Evolutionary conservation across 1,140 invertebrate species (phyloP).

Genomic region (Hesperophylax magnus): DNA sequence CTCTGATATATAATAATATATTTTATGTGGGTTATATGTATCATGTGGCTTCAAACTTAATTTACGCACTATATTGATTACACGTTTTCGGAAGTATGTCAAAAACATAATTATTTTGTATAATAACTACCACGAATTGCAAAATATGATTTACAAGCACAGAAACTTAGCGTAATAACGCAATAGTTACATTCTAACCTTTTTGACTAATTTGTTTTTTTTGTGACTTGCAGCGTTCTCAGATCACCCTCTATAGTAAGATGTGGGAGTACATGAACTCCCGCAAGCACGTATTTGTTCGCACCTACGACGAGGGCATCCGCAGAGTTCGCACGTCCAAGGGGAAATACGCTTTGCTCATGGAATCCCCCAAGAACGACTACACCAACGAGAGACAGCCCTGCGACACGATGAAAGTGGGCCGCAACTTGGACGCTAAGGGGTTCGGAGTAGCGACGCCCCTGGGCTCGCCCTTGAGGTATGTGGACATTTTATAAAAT

Average conservation of each 20-base stretch:
- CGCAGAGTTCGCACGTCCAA: conserved; percentile 85
- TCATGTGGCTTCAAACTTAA: no score
- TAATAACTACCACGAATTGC: no score
- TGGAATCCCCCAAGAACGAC: conserved; percentile 96
- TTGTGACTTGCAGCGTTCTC: conserved; percentile 80
- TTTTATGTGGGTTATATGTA: no score
- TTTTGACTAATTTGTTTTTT: not conserved
- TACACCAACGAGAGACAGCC: conserved; percentile 94
- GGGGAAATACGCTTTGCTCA: conserved; percentile 94
- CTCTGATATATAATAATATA: no score
- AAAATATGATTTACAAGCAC: no score
- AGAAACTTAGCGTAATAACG: no score
- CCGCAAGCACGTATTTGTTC: conserved; percentile 85
- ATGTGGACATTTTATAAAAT: not conserved
- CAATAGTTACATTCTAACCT: no score
- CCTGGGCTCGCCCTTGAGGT: conserved; percentile 91
- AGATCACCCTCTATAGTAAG: conserved; percentile 90
- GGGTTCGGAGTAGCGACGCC: conserved; percentile 95
- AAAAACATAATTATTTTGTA: no score
- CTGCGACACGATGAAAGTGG: conserved; percentile 97
- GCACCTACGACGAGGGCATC: conserved; percentile 89
- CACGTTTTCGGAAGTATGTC: no score
- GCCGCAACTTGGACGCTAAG: conserved; percentile 92
- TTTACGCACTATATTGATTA: no score
- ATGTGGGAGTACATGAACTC: conserved; percentile 98